Conservation (phyloP, 2,113 vertebrate species). For the Heteronetta atricapilla region DNA sequence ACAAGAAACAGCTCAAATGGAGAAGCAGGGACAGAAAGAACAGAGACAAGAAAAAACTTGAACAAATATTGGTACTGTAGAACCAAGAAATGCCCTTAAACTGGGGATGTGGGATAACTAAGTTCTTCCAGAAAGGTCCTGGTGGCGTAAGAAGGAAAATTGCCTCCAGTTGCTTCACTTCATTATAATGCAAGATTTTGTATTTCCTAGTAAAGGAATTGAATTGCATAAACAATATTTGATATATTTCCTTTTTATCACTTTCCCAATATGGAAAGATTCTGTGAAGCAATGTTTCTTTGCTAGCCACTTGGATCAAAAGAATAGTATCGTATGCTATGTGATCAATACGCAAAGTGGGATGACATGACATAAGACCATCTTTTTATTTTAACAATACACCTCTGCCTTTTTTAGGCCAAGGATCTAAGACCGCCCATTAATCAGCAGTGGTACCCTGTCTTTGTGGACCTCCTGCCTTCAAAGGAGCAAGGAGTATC, state of each 20-base stretch:
- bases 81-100: background rate
- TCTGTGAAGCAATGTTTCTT: background rate
- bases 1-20: background rate
- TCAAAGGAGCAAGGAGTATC: background rate
- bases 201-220: background rate
- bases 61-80: background rate
- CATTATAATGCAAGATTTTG: background rate
- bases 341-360: background rate
- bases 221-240: background rate
- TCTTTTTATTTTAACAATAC: background rate
- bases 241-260: background rate
- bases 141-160: background rate
- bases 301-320: background rate
- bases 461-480: background rate
- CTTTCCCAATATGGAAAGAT: background rate
- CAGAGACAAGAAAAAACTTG: background rate
- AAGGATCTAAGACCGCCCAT: background rate
- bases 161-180: background rate
- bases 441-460: background rate
- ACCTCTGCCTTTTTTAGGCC: background rate
- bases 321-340: background rate
- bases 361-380: background rate
- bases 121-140: background rate
- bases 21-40: background rate
- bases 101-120: background rate